Conservation (phyloP, 2,888 invertebrate genomes). For the Yponomeuta plumbellus region DNA sequence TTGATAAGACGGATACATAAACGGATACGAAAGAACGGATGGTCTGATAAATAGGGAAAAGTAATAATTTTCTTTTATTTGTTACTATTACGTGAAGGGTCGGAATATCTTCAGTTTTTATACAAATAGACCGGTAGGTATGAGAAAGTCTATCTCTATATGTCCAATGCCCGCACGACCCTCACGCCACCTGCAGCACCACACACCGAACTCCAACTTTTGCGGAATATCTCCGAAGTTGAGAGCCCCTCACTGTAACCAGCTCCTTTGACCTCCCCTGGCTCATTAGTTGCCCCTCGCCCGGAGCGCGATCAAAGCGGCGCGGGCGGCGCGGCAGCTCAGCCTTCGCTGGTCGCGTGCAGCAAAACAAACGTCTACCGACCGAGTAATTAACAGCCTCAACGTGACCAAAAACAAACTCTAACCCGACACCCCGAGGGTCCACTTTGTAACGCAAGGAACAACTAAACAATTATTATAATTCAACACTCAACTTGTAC, state of each 20-base stretch:
- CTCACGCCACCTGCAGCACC: neutral
- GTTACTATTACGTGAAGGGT: too few relatives aligned
- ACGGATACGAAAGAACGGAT: too few relatives aligned
- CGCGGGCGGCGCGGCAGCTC: neutral
- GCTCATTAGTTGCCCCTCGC: neutral
- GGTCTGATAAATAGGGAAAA: too few relatives aligned
- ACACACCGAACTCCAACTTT: neutral
- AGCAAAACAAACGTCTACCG: slow-evolving; percentile 10
- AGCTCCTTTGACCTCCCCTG: neutral
- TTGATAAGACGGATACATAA: too few relatives aligned
- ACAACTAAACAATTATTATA: neutral
- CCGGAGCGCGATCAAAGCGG: neutral
- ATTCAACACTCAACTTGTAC: neutral
- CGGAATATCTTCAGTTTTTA: too few relatives aligned
- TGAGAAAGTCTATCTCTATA: neutral
- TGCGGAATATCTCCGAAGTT: neutral
- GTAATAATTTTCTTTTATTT: too few relatives aligned
- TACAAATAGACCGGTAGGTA: too few relatives aligned
- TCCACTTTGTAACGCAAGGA: slow-evolving; percentile 20
- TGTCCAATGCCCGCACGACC: neutral
- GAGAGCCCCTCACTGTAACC: neutral
- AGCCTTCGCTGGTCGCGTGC: neutral
- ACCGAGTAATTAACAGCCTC: slow-evolving; percentile 6
- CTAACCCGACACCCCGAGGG: slow-evolving; percentile 7
- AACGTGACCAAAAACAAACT: slow-evolving; percentile 1